Percentiles rank a stretch among this genome's conserved stretches.
Evolutionary conservation across 2,113 vertebrate species (phyloP).

Genomic region (Budorcas taxicolor): DNA sequence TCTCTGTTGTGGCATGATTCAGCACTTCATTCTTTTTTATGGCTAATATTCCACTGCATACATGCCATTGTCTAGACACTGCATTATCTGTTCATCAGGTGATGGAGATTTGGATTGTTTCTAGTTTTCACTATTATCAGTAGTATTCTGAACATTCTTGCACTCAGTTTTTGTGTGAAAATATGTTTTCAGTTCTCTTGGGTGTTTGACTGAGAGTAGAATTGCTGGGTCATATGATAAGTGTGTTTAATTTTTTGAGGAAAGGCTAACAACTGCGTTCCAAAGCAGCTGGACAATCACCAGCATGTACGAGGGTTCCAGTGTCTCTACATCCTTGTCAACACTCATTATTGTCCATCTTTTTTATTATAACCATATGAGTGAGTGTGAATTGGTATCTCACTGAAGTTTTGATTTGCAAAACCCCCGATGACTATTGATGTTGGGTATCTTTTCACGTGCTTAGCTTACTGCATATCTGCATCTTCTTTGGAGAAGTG

Average conservation of each 20-base stretch:
- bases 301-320: not conserved
- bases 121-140: not conserved
- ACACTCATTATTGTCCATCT: not conserved
- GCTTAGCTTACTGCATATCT: not conserved
- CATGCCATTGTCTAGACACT: not conserved
- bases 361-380: not conserved
- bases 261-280: not conserved
- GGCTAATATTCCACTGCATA: not conserved
- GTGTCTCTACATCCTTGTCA: not conserved
- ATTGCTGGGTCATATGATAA: not conserved
- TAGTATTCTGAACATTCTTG: not conserved
- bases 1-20: not conserved
- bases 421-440: not conserved
- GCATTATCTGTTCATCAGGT: not conserved
- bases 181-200: not conserved
- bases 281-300: not conserved
- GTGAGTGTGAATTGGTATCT: not conserved
- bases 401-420: not conserved
- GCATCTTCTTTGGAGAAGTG: not conserved
- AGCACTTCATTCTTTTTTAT: not conserved
- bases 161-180: not conserved
- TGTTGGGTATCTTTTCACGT: not conserved
- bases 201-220: not conserved
- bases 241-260: not conserved
- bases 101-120: not conserved